phyloP scores from a whole-genome alignment of 2,113 vertebrate species.

The Uropsilus gracilis region DNA sequence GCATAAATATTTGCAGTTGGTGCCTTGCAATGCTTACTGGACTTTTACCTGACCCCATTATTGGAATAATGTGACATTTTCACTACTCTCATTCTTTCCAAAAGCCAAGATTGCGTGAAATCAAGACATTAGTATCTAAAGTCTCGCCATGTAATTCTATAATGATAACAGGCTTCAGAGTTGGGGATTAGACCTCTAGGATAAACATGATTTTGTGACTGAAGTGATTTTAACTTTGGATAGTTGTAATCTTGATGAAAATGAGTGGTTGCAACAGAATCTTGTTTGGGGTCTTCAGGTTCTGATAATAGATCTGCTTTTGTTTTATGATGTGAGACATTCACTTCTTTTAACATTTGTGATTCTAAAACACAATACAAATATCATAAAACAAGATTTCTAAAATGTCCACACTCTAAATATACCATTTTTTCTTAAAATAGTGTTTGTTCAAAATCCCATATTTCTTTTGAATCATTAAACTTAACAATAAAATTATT shows the following conservation, averaged over 20 bases:
- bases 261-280: background rate
- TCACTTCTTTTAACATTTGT: slow-evolving; percentile 18
- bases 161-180: background rate
- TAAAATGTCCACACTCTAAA: slow-evolving; percentile 11
- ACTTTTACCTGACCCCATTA: background rate
- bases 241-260: background rate
- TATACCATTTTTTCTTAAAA: background rate
- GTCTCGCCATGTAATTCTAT: background rate
- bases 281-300: background rate
- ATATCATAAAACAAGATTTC: slow-evolving; percentile 49
- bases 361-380: background rate
- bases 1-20: too few relatives aligned
- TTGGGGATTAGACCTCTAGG: background rate
- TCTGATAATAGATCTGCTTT: background rate
- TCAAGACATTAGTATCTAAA: background rate
- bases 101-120: too few relatives aligned
- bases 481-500: slow-evolving; percentile 73
- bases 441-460: background rate
- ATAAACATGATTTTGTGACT: background rate
- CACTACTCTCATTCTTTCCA: background rate
- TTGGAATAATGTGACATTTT: background rate
- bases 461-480: slow-evolving; percentile 11
- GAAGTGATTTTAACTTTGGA: background rate
- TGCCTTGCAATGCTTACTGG: background rate
- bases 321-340: background rate